Conservation (phyloP, 2,888 invertebrate species). For the Eutolmus rufibarbis region DNA sequence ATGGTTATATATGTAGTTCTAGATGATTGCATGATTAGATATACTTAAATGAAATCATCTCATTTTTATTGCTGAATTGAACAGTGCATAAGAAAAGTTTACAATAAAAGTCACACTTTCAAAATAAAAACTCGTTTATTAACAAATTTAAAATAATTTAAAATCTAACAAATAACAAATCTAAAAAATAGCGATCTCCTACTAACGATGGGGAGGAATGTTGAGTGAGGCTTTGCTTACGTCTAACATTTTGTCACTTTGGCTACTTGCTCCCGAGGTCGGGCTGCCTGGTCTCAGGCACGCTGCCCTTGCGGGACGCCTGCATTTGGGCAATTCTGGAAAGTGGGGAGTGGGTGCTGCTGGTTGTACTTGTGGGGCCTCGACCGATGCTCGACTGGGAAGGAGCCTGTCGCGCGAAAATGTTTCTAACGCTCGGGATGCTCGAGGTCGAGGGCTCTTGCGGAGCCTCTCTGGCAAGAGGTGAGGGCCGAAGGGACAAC, state of each 20-base stretch:
- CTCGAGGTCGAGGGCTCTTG: conserved; percentile 25
- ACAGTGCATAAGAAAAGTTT: no score
- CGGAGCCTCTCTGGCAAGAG: conserved; percentile 55
- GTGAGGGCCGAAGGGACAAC: conserved; percentile 60
- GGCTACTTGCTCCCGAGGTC: conserved; percentile 6
- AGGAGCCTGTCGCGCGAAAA: conserved; percentile 4
- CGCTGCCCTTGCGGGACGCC: conserved; percentile 60
- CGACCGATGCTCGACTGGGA: conserved; percentile 1
- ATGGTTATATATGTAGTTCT: no score
- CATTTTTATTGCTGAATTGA: no score
- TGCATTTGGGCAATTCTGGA: conserved; percentile 62
- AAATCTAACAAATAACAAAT: neutral
- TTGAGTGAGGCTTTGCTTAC: neutral
- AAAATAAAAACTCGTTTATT: conserved; percentile 7
- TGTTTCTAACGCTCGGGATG: neutral
- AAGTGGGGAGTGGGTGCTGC: conserved; percentile 60
- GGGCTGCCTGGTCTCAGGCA: conserved; percentile 1
- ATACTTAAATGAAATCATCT: no score
- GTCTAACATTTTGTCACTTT: conserved; percentile 31
- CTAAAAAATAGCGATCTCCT: neutral
- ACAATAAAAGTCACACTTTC: neutral
- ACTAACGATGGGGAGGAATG: neutral
- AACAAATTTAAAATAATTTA: conserved; percentile 36
- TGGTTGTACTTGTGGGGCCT: conserved; percentile 43
- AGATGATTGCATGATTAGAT: no score